phyloP scores from a whole-genome alignment of 1,140 invertebrate species.

The Dendroctonus valens region DNA sequence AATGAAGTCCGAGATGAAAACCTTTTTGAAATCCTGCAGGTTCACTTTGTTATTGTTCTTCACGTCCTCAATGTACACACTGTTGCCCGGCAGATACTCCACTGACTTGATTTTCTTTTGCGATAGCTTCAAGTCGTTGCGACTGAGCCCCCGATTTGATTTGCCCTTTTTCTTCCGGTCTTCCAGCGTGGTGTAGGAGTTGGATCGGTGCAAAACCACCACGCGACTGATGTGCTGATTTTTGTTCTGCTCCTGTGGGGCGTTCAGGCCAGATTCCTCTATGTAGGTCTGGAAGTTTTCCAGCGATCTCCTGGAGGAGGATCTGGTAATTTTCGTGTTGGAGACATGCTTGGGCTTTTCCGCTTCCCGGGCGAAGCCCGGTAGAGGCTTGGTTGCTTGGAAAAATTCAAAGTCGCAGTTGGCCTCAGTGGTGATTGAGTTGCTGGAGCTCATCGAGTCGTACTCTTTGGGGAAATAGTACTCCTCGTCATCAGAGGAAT shows the following conservation, averaged over 20 bases:
- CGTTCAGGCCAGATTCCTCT: slow-evolving; percentile 16
- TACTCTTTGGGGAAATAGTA: slow-evolving; percentile 49
- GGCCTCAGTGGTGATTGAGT: slow-evolving; percentile 64
- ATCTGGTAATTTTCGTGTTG: slow-evolving; percentile 42
- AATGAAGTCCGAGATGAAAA: slow-evolving; percentile 57
- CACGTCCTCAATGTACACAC: slow-evolving; percentile 37
- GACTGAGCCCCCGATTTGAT: slow-evolving; percentile 31
- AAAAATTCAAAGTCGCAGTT: slow-evolving; percentile 68
- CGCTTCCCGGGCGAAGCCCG: neutral
- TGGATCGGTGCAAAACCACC: slow-evolving; percentile 41
- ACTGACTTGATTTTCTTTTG: slow-evolving; percentile 40
- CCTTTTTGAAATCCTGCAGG: slow-evolving; percentile 57
- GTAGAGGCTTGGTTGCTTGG: slow-evolving; percentile 47
- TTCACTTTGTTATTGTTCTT: slow-evolving; percentile 39
- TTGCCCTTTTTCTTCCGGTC: slow-evolving; percentile 33
- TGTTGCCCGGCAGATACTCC: slow-evolving; percentile 39
- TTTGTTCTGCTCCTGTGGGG: neutral
- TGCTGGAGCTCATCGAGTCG: slow-evolving; percentile 56
- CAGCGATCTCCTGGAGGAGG: slow-evolving; percentile 46
- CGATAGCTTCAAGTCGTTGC: slow-evolving; percentile 35
- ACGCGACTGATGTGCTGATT: slow-evolving; percentile 26
- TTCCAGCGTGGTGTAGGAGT: slow-evolving; percentile 43
- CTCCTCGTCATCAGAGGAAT: slow-evolving; percentile 51
- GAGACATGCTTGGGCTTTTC: slow-evolving; percentile 10
- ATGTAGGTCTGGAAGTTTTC: slow-evolving; percentile 46